Percentiles rank a stretch among this genome's conserved stretches.
Evolutionary conservation across 23 tunicate genomes (phyloP).

Genomic region (Botrylloides violaceus): DNA sequence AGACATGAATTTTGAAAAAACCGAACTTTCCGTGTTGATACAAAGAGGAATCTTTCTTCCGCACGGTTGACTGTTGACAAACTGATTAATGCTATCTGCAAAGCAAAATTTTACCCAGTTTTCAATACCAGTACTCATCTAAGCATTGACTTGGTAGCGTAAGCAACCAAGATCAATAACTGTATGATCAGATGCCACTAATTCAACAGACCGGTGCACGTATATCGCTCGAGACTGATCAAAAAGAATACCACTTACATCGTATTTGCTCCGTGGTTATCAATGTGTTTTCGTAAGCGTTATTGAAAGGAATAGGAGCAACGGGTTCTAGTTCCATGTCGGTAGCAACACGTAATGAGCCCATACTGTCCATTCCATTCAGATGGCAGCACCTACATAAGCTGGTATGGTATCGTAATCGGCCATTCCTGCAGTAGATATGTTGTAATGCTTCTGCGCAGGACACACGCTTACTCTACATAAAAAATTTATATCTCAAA

Average conservation of each 20-base stretch:
- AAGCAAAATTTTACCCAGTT: too few species aligned
- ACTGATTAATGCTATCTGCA: slow-evolving; percentile 51
- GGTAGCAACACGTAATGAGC: slow-evolving; percentile 29
- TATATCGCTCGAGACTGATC: too few species aligned
- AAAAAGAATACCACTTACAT: too few species aligned
- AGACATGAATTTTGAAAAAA: slow-evolving; percentile 64
- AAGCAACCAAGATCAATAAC: too few species aligned
- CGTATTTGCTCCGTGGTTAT: slow-evolving; percentile 50
- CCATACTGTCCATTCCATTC: slow-evolving; percentile 15
- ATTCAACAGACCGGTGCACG: too few species aligned
- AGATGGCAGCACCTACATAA: slow-evolving; percentile 81
- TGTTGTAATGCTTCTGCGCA: slow-evolving; percentile 69
- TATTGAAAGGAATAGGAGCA: slow-evolving; percentile 41
- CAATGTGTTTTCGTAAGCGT: slow-evolving; percentile 49
- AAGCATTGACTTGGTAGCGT: too few species aligned
- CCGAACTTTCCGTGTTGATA: slow-evolving; percentile 66
- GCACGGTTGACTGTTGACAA: slow-evolving; percentile 77
- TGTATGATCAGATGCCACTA: too few species aligned
- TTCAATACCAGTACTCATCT: too few species aligned
- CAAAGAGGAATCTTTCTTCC: slow-evolving; percentile 61
- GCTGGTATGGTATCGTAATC: slow-evolving; percentile 75
- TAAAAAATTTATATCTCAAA: too few species aligned
- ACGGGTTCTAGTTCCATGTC: slow-evolving; percentile 68
- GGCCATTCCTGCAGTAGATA: slow-evolving; percentile 55
- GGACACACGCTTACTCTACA: slow-evolving; percentile 43